Evolutionary conservation across 2,797 vertebrate species (phyloP), one percentile per base, ranked within the genome.

Genomic region (Phoeniculus purpureus): DNA sequence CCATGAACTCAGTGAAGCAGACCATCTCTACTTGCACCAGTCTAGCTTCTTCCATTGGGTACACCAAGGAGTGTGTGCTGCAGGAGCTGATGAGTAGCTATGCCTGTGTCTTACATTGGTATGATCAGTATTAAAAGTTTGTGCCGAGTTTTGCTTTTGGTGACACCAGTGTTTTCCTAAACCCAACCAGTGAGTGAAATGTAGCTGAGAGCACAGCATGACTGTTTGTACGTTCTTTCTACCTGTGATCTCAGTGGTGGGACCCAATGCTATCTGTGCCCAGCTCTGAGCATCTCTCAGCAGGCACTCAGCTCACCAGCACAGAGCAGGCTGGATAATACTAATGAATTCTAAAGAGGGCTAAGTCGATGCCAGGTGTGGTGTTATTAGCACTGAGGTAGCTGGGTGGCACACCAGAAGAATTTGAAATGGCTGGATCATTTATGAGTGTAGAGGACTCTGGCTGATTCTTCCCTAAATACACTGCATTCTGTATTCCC

Each of bases 391-490:
- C 64, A 21, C 40, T 73, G 76, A 85, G 40, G 40, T 93, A 85
- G 78, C 70, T 20, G 34, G 40, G 48, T 90, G 90, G 32, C n/a
- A n/a, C 34, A 64, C 31, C 16, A 47, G 61, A 93, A 85, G 45
- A 75, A 67, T 87, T 40, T 78, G 56, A 72, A 83, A 81, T 67
- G 62, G 56, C 45, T 75, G 13, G 31, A 45, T 90, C 31, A 32
- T 11, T 87, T 85, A n/a, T 31, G 59, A 89, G 55, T 11, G 0
- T 12, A 26, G 66, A 59, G 72, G 52, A 15, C 45, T 87, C 43
- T 78, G 62, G n/a, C 59, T 85, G 82, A 23, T 83, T 93, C 45
- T 78, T 85, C 52, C 59, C 89, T 94, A 89, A 95, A 93, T 73
- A 66, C 12, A 12, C 34, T 78, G 43, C 21, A 17, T 95, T 85